Evolutionary conservation across 2,113 vertebrate genomes (phyloP).

Genomic region (Mohoua ochrocephala): DNA sequence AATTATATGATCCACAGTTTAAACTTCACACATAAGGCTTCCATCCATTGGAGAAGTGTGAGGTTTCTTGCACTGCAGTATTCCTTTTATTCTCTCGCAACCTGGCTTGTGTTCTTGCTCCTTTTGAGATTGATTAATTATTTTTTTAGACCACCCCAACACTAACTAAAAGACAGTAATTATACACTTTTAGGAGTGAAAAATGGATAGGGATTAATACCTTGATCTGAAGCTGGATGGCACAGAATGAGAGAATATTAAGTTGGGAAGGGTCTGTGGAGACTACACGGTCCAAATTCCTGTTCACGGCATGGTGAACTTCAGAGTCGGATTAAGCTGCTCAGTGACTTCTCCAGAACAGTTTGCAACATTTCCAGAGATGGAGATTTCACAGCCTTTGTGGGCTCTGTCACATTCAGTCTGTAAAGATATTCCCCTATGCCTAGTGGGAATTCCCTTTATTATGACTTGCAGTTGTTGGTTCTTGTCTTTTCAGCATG

Average conservation of each 20-base stretch:
- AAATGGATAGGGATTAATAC: neutral
- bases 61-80: neutral
- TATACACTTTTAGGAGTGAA: neutral
- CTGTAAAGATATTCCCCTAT: neutral
- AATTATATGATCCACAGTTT: neutral
- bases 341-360: neutral
- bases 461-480: neutral
- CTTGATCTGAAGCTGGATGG: neutral
- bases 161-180: neutral
- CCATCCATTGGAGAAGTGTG: neutral
- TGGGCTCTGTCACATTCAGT: neutral
- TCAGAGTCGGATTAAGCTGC: neutral
- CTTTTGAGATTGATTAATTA: neutral
- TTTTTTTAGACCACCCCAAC: neutral
- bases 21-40: neutral
- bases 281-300: neutral
- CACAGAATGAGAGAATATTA: neutral
- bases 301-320: neutral
- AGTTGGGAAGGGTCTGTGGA: neutral
- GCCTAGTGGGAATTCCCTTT: neutral
- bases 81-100: neutral
- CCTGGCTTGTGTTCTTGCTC: neutral
- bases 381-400: neutral
- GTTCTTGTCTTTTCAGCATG: neutral
- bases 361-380: neutral